Evolutionary conservation across 2,888 invertebrate species (phyloP), one percentile per base, ranked within the genome.

Genomic region (Sphaerophoria taeniata): DNA sequence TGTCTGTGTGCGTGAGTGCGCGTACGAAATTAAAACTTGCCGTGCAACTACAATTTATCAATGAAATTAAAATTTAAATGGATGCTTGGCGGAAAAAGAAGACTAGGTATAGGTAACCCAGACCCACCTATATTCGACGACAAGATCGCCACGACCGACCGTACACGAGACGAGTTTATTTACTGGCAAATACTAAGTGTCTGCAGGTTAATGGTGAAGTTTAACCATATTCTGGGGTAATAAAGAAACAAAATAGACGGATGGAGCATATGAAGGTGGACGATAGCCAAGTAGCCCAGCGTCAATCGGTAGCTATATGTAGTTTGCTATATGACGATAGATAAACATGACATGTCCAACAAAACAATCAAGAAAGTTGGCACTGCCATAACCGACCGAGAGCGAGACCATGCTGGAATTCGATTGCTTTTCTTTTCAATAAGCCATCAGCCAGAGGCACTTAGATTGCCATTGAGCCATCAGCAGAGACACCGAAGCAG

Each of bases 401-500:
- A 24, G 24, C 24, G n/a, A 51, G 14, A 49, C 31, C 69, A 72
- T 77, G 85, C 76, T 85, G 85, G 81, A 85, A 81, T 85, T 77
- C 81, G 85, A 85, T 85, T 85, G 85, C 85, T 85, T 85, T 85
- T 85, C 85, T 85, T 85, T 85, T 85, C 85, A 85, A 85, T 85
- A 85, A 85, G 85, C 81, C 81, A 85, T 47, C 60, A 49, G 47
- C 36, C 24, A 24, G 24, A 24, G 24, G 24, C 24, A 24, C 24
- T 24, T 24, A 24, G 24, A 24, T 24, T 24, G 24, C 24, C 70
- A 51, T 36, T 47, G 45, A 85, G 85, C 81, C 81, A 85, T 47
- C 60, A 49, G 47, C 16, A 24, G 24, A 24, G 24, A 24, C 24
- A 24, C 24, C 24, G 24, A 24, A 24, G 24, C 24, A 65, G 84